Evolutionary conservation across 1,140 invertebrate species (phyloP), one percentile per base, ranked within the genome.

Genomic region (Zeugodacus cucurbitae): DNA sequence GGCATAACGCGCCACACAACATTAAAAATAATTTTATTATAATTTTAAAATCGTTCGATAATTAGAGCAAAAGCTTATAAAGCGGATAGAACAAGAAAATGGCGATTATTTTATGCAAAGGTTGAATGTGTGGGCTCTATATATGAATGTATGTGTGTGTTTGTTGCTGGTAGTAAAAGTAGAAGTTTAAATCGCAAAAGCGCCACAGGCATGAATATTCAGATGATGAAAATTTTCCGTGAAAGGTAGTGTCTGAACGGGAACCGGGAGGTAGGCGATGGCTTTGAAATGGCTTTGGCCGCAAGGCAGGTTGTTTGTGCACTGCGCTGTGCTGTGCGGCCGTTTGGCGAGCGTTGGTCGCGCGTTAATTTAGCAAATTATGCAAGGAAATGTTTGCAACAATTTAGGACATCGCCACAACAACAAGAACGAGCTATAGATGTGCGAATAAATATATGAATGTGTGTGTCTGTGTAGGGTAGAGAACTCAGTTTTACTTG

Each of bases 371-470:
- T 41, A 82, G 41, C 74, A 82, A 82, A 82, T 82, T 48, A 82
- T 82, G 74, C 74, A 82, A 82, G 74, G 74, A 82, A 82, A 82
- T 82, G 74, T 82, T 82, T 82, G 37, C 74, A 82, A 82, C 74
- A 82, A 82, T 82, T 82, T 82, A 82, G 74, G 74, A 82, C 74
- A 82, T 44, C 22, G 41, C 74, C 74, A 82, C 74, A 82, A 82
- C 37, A 82, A 29, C n/a, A 82, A 82, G 14, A 48, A 26, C 74
- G 3, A 22, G 11, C n/a, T 20, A 37, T 1, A 4, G 14, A 70
- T 70, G 14, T 22, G 14, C 29, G 64, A 26, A 20, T 34, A n/a
- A 1, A 4, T 59, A 59, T 14, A 34, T 67, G 32, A 20, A 7
- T 37, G 22, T 70, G 29, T 32, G 6, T 11, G 17, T n/a, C 10